Conservation (phyloP, 2,888 invertebrate genomes). For the Azorinus chamasolen region DNA sequence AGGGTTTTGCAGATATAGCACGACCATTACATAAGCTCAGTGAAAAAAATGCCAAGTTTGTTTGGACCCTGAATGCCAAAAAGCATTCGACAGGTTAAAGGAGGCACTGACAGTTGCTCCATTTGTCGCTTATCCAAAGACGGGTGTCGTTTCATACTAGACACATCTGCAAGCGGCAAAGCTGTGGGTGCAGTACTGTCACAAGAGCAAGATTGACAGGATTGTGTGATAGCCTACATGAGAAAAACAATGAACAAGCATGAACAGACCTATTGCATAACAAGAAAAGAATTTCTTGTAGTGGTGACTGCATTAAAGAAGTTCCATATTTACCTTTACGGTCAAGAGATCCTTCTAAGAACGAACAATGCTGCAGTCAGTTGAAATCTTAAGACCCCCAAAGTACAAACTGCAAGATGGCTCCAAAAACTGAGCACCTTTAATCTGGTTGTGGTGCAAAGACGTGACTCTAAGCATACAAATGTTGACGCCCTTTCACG, state of each 20-base stretch:
- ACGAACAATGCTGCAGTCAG: conserved; percentile 55
- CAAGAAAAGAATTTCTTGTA: conserved; percentile 28
- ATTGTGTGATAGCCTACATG: conserved; percentile 19
- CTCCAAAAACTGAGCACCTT: conserved; percentile 23
- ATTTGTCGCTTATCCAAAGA: conserved; percentile 21
- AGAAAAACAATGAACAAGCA: conserved; percentile 18
- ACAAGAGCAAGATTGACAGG: conserved; percentile 22
- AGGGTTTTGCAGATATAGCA: conserved; percentile 21
- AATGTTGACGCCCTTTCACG: conserved; percentile 23
- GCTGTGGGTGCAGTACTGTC: conserved; percentile 22
- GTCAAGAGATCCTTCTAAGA: conserved; percentile 34
- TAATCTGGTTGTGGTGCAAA: conserved; percentile 13
- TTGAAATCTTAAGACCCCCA: conserved; percentile 50
- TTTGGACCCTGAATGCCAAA: conserved; percentile 17
- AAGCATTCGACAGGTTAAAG: conserved; percentile 22
- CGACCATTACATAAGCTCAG: conserved; percentile 22
- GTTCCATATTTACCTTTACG: conserved; percentile 50
- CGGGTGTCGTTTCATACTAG: background rate
- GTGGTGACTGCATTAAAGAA: conserved; percentile 23
- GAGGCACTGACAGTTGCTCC: conserved; percentile 1
- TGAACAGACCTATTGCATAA: conserved; percentile 30
- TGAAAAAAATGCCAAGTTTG: conserved; percentile 17
- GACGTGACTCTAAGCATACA: conserved; percentile 9
- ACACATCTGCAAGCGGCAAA: conserved; percentile 10
- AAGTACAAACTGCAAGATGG: conserved; percentile 49